phyloP scores from a whole-genome alignment of 2,888 invertebrate genomes.

The Nemapogon koenigi region DNA sequence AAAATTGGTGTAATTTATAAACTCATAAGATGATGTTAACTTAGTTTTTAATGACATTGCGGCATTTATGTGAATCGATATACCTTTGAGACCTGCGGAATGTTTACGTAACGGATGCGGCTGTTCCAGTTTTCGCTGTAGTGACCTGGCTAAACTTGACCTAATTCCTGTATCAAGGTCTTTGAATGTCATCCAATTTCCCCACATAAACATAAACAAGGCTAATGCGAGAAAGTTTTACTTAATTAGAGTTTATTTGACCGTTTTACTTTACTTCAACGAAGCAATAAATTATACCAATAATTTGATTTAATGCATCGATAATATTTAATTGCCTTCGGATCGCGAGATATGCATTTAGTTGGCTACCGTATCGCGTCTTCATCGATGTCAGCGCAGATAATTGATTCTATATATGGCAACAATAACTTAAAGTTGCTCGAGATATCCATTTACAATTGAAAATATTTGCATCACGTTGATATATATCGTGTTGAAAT shows the following conservation, averaged over 20 bases:
- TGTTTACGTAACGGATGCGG: constrained; percentile 6
- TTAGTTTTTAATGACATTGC: too few relatives aligned
- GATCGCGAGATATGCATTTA: constrained; percentile 6
- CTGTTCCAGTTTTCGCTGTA: constrained; percentile 6
- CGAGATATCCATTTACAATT: constrained; percentile 3
- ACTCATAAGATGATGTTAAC: too few relatives aligned
- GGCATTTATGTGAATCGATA: constrained; percentile 3
- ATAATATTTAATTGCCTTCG: constrained; percentile 6
- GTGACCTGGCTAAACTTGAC: constrained; percentile 7
- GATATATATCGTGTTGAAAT: too few relatives aligned
- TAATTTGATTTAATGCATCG: too few relatives aligned
- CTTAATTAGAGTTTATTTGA: too few relatives aligned
- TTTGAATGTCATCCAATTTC: too few relatives aligned
- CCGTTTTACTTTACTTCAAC: too few relatives aligned
- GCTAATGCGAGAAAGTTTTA: too few relatives aligned
- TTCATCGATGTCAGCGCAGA: constrained; percentile 11
- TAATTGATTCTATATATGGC: constrained; percentile 18
- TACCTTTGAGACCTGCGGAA: not conserved
- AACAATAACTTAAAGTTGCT: constrained; percentile 8
- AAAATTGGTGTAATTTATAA: too few relatives aligned
- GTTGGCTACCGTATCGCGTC: constrained; percentile 10
- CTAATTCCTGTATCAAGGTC: constrained; percentile 5
- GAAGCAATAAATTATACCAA: too few relatives aligned
- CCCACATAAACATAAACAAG: too few relatives aligned
- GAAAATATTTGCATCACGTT: constrained; percentile 1